Base-by-base conservation (phyloP, 2,797 vertebrate species). In the Periophthalmus magnuspinnatus region DNA sequence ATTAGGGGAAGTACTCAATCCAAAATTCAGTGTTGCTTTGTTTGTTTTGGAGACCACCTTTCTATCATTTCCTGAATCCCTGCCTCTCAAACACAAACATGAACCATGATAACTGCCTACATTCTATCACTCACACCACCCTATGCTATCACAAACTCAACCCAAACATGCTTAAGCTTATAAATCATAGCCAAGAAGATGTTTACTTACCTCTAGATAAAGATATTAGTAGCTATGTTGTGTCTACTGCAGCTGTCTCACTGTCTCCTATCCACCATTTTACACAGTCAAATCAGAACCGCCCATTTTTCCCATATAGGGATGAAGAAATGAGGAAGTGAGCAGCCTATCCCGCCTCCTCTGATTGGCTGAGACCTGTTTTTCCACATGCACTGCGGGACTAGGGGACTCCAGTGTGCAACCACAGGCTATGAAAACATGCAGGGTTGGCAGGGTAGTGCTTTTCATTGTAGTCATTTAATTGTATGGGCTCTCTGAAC, bases 131-230 rank as follows among this genome's bases (percentile, higher is more conserved):
- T 55, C 38, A 22, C 21, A 48, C 70, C 57, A 65, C 33, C 54
- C 41, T 70, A 17, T 22, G 34, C 55, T 56, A 52, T 65, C 62
- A 66, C 19, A 66, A 11, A 36, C 32, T 34, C 70, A 75, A 36
- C 19, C 36, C 65, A 76, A 69, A 74, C 65, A 50, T 21, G 38
- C 19, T 65, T 62, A 38, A 75, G 19, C 67, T 70, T 47, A 63
- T 1, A 72, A 62, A 38, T 9, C 52, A 56, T 5, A 32, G 17
- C 21, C 33, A 38, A 13, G 9, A 67, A 70, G 5, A 69, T 70
- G 28, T 88, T 75, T 82, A 80, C 92, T 93, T 86, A 94, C 93
- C 92, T 83, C 78, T 16, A 75, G 75, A 87, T 82, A 47, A 82
- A 86, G 81, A 28, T 50, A 77, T 72, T 77, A 61, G 55, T 86